Evolutionary conservation across 2,113 vertebrate species (phyloP), one percentile per base, ranked within the genome.

Genomic region (Silurus glanis): DNA sequence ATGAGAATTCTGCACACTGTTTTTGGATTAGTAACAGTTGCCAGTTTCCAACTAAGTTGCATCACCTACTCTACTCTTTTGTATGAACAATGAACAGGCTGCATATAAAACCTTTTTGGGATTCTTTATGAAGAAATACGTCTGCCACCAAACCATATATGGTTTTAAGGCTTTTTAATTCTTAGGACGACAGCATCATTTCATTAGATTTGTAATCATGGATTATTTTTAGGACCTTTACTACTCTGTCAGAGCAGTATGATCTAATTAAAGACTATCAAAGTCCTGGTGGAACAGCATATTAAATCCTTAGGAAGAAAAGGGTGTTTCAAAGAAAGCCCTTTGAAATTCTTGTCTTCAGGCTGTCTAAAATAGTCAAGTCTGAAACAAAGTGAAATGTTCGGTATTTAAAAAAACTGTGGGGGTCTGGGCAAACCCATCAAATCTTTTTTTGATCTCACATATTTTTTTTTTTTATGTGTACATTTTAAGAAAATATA

Each of bases 11-110:
- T 59, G 59, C 81, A 72, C 1, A 13, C n/a, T 82, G 62, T 81
- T 88, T 86, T 59, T 59, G 23, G n/a, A 64, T 87, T 74, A 72
- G 78, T 62, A 28, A 69, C 71, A 69, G 71, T 61, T 64, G 62
- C 69, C 28, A 51, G n/a, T 55, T 83, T 69, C 64, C 62, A 67
- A 83, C 14, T 64, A 82, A 16, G 47, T 82, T 83, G 81, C 49
- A 64, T 28, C 37, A 72, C 23, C 71, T 78, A 51, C 21, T 86
- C 13, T 69, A 37, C 56, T 62, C 5, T 66, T 17, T 49, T 74
- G 16, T 61, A 83, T 59, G 9, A 55, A 80, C 55, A 80, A 45
- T 21, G 9, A 62, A 28, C 58, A 19, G 17, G 16, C 72, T 53
- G n/a, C 25, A 76, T 23, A 25, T 13, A 16, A 19, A 71, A 72